These are phyloP conservation scores for Kryptopterus vitreolus DNA, from an alignment of 2,797 vertebrate genomes.

Conservation along the genomic window DNA sequence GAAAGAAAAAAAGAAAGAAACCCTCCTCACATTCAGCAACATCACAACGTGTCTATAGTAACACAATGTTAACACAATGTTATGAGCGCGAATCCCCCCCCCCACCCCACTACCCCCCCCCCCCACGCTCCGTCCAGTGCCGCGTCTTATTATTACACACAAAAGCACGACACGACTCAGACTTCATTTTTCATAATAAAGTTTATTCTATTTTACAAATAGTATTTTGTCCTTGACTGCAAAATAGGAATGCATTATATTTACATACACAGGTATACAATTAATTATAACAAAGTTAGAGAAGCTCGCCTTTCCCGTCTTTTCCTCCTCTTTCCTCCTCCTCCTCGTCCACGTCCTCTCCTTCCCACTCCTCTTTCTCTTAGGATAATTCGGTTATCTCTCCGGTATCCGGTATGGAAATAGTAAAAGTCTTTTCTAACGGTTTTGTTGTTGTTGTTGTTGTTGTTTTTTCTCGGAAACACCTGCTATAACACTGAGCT, in stretches of 20 bases:
- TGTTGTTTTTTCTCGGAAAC: constrained; percentile 82
- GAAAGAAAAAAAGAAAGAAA: too few species aligned
- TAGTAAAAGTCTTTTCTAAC: constrained; percentile 86
- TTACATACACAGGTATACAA: constrained; percentile 99
- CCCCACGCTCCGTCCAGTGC: too few species aligned
- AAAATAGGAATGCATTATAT: constrained; percentile 99
- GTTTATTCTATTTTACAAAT: constrained; percentile 99
- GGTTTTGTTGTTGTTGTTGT: too few species aligned
- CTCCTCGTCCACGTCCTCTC: constrained; percentile 80
- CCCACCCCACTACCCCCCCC: too few species aligned
- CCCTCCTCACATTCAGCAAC: too few species aligned
- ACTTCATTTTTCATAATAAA: constrained; percentile 95
- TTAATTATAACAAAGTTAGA: constrained; percentile 99
- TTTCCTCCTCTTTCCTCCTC: constrained; percentile 84
- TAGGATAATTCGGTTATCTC: constrained; percentile 83
- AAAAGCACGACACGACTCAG: background rate
- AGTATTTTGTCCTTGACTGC: constrained; percentile 99
- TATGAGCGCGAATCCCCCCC: too few species aligned
- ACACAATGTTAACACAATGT: too few species aligned
- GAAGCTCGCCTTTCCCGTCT: constrained; percentile 97
- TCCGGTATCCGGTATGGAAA: constrained; percentile 80
- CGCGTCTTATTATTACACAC: too few species aligned
- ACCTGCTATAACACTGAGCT: constrained; percentile 91
- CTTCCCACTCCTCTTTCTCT: constrained; percentile 79
- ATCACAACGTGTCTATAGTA: too few species aligned